phyloP scores from a whole-genome alignment of 2,888 invertebrate species.

The Oeneis ivallda region DNA sequence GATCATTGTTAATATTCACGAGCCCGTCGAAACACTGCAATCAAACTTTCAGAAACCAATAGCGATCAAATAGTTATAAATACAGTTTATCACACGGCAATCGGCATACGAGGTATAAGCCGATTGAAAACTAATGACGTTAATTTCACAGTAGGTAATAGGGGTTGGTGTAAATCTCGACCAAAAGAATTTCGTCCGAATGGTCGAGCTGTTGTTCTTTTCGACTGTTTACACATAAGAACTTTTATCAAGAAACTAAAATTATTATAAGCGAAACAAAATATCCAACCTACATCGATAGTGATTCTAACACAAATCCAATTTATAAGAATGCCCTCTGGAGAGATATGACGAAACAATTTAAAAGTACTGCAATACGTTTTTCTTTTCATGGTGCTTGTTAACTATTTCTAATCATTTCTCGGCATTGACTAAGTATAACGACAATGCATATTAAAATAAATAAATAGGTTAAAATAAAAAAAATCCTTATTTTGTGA shows the following conservation, averaged over 20 bases:
- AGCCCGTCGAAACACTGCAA: conserved; percentile 44
- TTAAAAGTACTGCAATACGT: conserved; percentile 68
- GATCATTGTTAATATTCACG: conserved; percentile 56
- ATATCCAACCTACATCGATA: conserved; percentile 25
- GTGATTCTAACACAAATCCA: conserved; percentile 76
- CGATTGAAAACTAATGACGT: neutral
- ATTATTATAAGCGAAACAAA: conserved; percentile 41
- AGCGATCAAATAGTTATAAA: conserved; percentile 11
- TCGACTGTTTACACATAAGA: conserved; percentile 1
- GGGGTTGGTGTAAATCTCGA: too few relatives aligned
- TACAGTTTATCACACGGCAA: neutral
- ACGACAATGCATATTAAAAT: too few relatives aligned
- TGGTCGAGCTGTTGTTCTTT: too few relatives aligned
- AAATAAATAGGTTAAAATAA: too few relatives aligned
- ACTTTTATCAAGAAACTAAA: conserved; percentile 8
- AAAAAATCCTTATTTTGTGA: too few relatives aligned
- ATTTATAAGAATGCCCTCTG: conserved; percentile 73
- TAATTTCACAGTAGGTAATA: neutral
- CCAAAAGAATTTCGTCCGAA: too few relatives aligned
- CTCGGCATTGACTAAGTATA: neutral
- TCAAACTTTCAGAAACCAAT: conserved; percentile 37
- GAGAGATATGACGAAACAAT: conserved; percentile 73
- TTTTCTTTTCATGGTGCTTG: conserved; percentile 48
- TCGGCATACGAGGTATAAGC: neutral
- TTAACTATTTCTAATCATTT: neutral